A percentile compares a stretch with the other conserved stretches of the same genome.
Conservation (phyloP, 2,888 invertebrate species). For the Corbicula japonica region DNA sequence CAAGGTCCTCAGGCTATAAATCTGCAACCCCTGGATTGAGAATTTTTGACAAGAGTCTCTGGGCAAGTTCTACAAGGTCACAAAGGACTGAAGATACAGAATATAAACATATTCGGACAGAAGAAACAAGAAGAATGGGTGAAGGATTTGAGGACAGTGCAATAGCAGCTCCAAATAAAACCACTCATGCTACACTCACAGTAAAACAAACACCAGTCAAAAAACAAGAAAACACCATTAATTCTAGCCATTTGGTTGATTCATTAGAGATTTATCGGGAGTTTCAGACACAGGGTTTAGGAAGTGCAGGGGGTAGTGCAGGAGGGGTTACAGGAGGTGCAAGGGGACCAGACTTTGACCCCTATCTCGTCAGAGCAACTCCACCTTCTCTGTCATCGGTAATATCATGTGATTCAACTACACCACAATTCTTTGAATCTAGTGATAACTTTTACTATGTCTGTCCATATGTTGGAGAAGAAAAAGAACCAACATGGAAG, state of each 20-base stretch:
- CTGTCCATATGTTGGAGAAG: constrained; percentile 58
- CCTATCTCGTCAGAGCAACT: constrained; percentile 45
- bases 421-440: constrained; percentile 49
- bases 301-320: too few relatives aligned
- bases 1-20: constrained; percentile 42
- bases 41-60: constrained; percentile 9
- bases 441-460: constrained; percentile 61
- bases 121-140: too few relatives aligned
- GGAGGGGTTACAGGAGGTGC: too few relatives aligned
- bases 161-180: not conserved
- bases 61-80: constrained; percentile 12
- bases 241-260: too few relatives aligned
- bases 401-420: constrained; percentile 51
- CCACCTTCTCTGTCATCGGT: constrained; percentile 54
- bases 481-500: constrained; percentile 48
- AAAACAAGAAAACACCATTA: too few relatives aligned
- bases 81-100: constrained; percentile 1
- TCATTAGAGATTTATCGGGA: too few relatives aligned
- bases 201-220: too few relatives aligned
- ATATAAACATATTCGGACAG: not conserved
- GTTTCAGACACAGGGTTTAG: too few relatives aligned
- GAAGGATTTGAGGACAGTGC: not conserved
- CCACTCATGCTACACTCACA: too few relatives aligned
- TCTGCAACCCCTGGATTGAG: constrained; percentile 39
- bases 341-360: constrained; percentile 45